Evolutionary conservation across 2,888 invertebrate species (phyloP).

Genomic region (Ichneumon xanthorius): DNA sequence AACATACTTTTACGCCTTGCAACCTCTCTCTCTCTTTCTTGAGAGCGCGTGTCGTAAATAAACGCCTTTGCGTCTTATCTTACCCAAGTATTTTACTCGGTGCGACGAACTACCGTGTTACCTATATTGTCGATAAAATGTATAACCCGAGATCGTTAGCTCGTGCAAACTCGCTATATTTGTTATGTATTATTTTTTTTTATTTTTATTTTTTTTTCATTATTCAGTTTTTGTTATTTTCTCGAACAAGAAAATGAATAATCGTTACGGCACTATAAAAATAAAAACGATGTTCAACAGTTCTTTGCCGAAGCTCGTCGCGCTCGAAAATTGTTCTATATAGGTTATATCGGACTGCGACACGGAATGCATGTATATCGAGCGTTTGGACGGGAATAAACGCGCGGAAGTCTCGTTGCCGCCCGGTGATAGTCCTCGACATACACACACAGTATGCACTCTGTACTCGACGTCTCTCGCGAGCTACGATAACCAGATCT

Average conservation of each 20-base stretch:
- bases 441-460: neutral
- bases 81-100: slow-evolving; percentile 28
- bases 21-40: neutral
- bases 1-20: neutral
- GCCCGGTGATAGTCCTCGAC: slow-evolving; percentile 31
- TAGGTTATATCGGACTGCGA: neutral
- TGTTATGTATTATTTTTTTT: slow-evolving; percentile 40
- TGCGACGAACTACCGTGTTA: slow-evolving; percentile 47
- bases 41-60: slow-evolving; percentile 41
- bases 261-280: neutral
- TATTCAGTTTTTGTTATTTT: slow-evolving; percentile 9
- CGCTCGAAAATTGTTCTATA: neutral
- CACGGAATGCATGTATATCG: slow-evolving; percentile 21
- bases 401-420: slow-evolving; percentile 40
- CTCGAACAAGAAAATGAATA: neutral
- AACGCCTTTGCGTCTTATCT: slow-evolving; percentile 38
- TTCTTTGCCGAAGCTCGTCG: too few relatives aligned
- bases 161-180: neutral
- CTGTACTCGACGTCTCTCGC: neutral
- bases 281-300: too few relatives aligned
- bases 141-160: neutral
- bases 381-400: slow-evolving; percentile 42
- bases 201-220: slow-evolving; percentile 2
- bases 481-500: neutral
- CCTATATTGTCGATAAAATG: slow-evolving; percentile 53